Conservation (phyloP, 2,797 vertebrate genomes). For the Spheniscus humboldti region DNA sequence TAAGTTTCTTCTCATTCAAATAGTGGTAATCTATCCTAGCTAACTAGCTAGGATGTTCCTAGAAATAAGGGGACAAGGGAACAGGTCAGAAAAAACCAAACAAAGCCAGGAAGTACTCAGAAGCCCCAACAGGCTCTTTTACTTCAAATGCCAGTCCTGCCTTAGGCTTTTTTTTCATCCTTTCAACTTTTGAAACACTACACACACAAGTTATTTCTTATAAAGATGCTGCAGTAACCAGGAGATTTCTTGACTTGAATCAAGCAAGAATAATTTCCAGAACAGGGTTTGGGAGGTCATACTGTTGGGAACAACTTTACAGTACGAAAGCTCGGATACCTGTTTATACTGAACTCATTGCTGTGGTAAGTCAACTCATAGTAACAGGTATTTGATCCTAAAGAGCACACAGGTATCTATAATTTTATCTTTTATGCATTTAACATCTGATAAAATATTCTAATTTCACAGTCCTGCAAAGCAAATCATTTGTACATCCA, state of each 20-base stretch:
- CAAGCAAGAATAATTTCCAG: background rate
- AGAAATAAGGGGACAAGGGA: background rate
- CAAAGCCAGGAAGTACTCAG: background rate
- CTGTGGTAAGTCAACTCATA: background rate
- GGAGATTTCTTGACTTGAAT: background rate
- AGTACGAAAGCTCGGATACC: accelerated
- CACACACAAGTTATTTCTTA: background rate
- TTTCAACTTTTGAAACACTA: background rate
- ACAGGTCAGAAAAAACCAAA: background rate
- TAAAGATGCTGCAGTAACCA: background rate
- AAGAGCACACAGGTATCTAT: background rate
- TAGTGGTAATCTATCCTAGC: background rate
- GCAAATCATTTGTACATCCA: background rate
- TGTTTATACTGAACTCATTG: background rate
- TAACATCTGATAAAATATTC: background rate
- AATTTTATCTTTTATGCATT: background rate
- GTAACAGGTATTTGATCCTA: background rate
- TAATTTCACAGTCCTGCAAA: background rate
- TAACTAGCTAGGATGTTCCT: background rate
- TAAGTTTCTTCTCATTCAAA: background rate
- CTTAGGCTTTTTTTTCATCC: background rate
- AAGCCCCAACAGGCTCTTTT: background rate
- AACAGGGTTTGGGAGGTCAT: background rate
- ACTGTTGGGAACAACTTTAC: background rate
- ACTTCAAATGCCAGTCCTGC: background rate